Conservation (phyloP, 2,888 invertebrate genomes). For the Dicycla oo region DNA sequence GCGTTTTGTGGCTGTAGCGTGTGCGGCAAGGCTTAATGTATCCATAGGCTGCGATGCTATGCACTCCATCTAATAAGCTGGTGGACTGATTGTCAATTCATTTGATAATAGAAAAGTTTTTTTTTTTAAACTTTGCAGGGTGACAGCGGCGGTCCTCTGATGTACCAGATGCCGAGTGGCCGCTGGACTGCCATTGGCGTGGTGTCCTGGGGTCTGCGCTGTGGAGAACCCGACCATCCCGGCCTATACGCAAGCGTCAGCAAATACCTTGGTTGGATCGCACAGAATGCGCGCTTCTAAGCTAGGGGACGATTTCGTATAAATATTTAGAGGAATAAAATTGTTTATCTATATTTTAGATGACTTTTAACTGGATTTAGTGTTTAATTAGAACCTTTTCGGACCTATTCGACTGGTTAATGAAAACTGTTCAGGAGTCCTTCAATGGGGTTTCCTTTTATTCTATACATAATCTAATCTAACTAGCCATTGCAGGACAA, state of each 20-base stretch:
- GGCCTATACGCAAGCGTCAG: slow-evolving; percentile 95
- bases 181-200: slow-evolving; percentile 95
- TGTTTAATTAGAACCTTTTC: neutral
- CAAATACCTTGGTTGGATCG: slow-evolving; percentile 93
- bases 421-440: neutral
- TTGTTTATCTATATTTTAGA: neutral
- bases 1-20: too few relatives aligned
- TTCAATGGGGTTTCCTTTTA: neutral
- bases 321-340: slow-evolving; percentile 10
- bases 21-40: too few relatives aligned
- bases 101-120: neutral
- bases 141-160: slow-evolving; percentile 96
- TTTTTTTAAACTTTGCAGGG: slow-evolving; percentile 90
- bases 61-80: neutral
- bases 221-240: slow-evolving; percentile 94
- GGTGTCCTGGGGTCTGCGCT: slow-evolving; percentile 96
- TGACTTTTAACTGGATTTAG: neutral
- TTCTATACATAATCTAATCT: neutral
- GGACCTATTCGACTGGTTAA: neutral
- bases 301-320: neutral
- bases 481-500: too few relatives aligned
- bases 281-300: slow-evolving; percentile 88
- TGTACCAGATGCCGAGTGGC: slow-evolving; percentile 93
- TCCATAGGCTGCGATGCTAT: too few relatives aligned
- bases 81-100: neutral